Evolutionary conservation across 2,888 invertebrate species (phyloP), one percentile per base, ranked within the genome.

Genomic region (Dugesia japonica): DNA sequence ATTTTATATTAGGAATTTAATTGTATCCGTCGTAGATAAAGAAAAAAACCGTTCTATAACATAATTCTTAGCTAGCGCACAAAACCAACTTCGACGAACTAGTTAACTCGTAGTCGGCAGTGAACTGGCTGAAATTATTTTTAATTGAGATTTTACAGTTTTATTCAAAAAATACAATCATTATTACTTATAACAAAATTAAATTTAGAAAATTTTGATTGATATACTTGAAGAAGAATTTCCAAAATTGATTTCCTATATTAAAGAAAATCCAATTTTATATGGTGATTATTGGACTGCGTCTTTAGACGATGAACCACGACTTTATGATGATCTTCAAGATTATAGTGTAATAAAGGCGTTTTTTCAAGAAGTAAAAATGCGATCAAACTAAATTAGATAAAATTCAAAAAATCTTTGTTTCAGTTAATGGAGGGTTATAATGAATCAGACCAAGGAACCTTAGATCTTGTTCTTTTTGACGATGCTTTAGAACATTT

Each of bases 401-500:
- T 72, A 72, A 7, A n/a, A 28, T 72, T 1, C n/a, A n/a, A 71
- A n/a, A 71, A 71, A 71, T 71, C 7, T 23, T 71, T 31, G n/a
- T 23, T 17, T 15, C 71, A 76, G 71, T 28, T 76, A 1, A 76
- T 78, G 1, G 74, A 77, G 42, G 23, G 23, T 42, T 78, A 77
- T 31, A 38, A 33, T 23, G 77, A 78, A 33, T 31, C 31, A n/a
- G 72, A 76, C 20, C 28, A 75, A 28, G 75, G 71, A 4, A 28
- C 38, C 17, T 38, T 77, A 20, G 56, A 76, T 17, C 71, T 78
- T 1, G 78, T 78, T 31, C 26, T 78, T 26, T 78, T 78, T 75
- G 75, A 78, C 26, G 77, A 78, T 38, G 78, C 78, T n/a, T 23
- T 78, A 15, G 78, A 78, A 72, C 78, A 78, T 71, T 23, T 78